Evolutionary conservation across 2,888 invertebrate species (phyloP), one percentile per base, ranked within the genome.

Genomic region (Thelaira solivaga): DNA sequence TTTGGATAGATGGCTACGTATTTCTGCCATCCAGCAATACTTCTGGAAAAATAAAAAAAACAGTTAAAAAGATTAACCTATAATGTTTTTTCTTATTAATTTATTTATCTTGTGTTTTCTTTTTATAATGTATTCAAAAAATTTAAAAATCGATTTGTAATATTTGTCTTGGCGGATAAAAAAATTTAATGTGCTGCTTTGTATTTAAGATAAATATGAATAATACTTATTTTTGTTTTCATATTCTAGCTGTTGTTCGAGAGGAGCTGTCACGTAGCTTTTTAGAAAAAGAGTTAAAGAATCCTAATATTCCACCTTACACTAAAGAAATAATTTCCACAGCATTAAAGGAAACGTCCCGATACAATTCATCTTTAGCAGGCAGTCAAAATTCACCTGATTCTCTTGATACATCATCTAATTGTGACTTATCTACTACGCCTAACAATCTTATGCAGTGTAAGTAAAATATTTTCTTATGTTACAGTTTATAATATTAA

Each of bases 221-320:
- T 41, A 16, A 41, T 43, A 43, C 11, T 10, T 20, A 10, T 34
- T 26, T n/a, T 39, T 16, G 16, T 16, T 16, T 13, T 6, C 16
- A 39, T 13, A 16, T 39, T 10, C 6, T 88, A 93, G 94, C 94
- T 81, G 89, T 95, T 84, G 92, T 93, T 83, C 92, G 93, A 20
- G 95, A 95, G 71, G 95, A 95, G 88, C 92, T 95, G 74, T 94
- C 94, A 1, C 91, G 92, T 26, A 93, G 93, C 84, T 93, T 94
- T 85, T 89, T 95, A 82, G 92, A 94, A 87, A 94, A 94, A 86
- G 95, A 95, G 86, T 90, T 95, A 67, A 91, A 91, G 83, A 94
- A 94, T 89, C 85, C 86, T 0, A 84, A 80, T 49, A 82, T 81
- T 51, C 53, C 82, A 5, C 72, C 81, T 3, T 83, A 81, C 7